Evolutionary conservation across 2,113 vertebrate species (phyloP), one percentile per base, ranked within the genome.

Genomic region (Orycteropus afer): DNA sequence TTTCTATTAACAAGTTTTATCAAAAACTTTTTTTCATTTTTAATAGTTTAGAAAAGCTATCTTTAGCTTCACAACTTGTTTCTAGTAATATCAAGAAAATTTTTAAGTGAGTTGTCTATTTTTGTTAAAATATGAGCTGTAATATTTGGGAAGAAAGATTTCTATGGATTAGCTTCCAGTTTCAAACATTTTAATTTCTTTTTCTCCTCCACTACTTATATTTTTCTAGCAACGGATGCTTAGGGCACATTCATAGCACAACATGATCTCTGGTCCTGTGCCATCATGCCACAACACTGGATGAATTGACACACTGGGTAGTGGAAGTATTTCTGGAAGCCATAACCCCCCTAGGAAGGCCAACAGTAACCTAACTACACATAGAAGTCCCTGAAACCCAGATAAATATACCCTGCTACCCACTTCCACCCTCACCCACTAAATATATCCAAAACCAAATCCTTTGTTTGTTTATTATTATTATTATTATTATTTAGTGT

Each of bases 101-200:
- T 40, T 55, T 57, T 29, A 74, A 27, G 23, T 7, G 18, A n/a
- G 51, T 47, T 23, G 37, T 22, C 20, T 78, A 67, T 63, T 57
- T 89, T 65, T 17, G 13, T 93, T 65, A 15, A 74, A 89, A 85
- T 93, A 34, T 73, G 32, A 78, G 47, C 53, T 80, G 7, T 40
- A 57, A 32, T 49, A 47, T 47, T 74, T 55, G 73, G 51, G 20
- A 32, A 37, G n/a, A 25, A 77, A 61, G 7, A 29, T 10, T 3
- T 51, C 25, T 2, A n/a, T 6, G 10, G 9, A 71, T 10, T 61
- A 42, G 22, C 23, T 73, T 61, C 53, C 25, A 29, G n/a, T 45
- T 90, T 13, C 9, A 49, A 37, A 61, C 32, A 71, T 55, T 73
- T 59, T n/a, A n/a, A 23, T 61, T 25, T 29, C 7, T 55, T 13